Base-by-base conservation (phyloP, 1,140 invertebrate species). In the Radopholus similis region DNA sequence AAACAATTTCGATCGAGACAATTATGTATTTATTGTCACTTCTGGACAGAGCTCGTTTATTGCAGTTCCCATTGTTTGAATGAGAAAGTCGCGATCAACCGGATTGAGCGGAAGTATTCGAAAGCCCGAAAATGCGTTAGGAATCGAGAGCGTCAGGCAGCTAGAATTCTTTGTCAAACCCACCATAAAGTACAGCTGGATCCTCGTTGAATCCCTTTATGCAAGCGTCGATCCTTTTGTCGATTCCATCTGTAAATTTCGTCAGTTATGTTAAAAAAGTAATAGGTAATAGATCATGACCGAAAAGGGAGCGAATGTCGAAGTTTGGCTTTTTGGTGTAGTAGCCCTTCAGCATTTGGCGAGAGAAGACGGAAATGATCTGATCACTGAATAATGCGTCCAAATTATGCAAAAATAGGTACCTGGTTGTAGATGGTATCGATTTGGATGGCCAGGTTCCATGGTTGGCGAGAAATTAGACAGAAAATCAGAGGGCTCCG, bases 391-490 rank as follows among this genome's bases (percentile, higher is more conserved):
- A 18, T 32, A 70, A 44, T 72, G 62, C 23, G 68, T 26, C 30
- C 76, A 54, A 18, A 76, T 53, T 15, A 68, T 66, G 30, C 66
- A 9, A n/a, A 57, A 66, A 15, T 63, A n/a, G 11, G n/a, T n/a
- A 75, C 70, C 62, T 75, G 75, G 62, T 75, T 75, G 42, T 78
- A 74, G 23, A 75, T 54, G n/a, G 71, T 58, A 44, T 75, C 73
- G 13, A 75, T 26, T 38, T 75, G 74, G 13, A 77, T 13, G 8
- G 30, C 8, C 26, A 75, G 55, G 68, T 75, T 75, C 32, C 49
- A 77, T 1, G 75, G 57, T 23, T 73, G 59, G 37, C 34, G 32
- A 11, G 75, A 72, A 6, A 75, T 65, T 15, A 75, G 32, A 49
- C 73, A 75, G 8, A 75, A 26, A 58, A 75, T 75, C 21, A 75